A percentile compares a stretch with the other conserved stretches of the same genome.
phyloP scores from a whole-genome alignment of 2,797 vertebrate genomes.

The Platalea minor region DNA sequence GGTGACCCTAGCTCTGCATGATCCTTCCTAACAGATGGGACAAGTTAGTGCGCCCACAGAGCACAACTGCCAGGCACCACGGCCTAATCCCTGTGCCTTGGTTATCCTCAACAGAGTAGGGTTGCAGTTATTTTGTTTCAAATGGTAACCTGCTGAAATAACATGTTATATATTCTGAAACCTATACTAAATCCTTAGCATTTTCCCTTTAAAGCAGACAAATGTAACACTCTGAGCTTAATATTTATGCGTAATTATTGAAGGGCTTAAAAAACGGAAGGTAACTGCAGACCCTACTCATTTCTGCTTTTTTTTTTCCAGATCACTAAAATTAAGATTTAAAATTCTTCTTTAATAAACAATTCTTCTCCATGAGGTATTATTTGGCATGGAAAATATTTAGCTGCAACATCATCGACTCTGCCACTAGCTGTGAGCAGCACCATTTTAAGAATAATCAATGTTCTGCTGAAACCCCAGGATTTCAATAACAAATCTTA shows the following conservation, averaged over 20 bases:
- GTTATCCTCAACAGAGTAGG: not conserved
- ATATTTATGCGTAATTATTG: not conserved
- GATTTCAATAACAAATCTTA: conserved; percentile 3
- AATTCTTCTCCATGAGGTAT: not conserved
- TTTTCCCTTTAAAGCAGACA: not conserved
- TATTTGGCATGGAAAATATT: conserved; percentile 5
- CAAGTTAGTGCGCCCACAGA: accelerated
- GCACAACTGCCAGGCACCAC: not conserved
- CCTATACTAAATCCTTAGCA: not conserved
- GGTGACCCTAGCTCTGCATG: not conserved
- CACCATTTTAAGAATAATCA: conserved; percentile 37
- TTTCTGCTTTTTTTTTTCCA: not conserved
- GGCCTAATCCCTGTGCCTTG: not conserved
- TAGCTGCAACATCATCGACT: not conserved
- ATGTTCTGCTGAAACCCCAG: conserved; percentile 20
- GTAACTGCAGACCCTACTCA: not conserved
- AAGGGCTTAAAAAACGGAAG: not conserved
- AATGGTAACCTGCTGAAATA: not conserved
- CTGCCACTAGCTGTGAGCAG: conserved; percentile 4
- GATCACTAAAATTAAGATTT: not conserved
- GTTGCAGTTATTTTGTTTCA: not conserved
- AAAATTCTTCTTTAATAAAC: not conserved
- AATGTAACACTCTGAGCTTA: not conserved
- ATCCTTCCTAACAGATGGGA: not conserved
- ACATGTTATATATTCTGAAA: not conserved